A percentile compares a stretch with the other conserved stretches of the same genome.
Conservation (phyloP, 2,113 vertebrate species). For the Gopherus evgoodei region DNA sequence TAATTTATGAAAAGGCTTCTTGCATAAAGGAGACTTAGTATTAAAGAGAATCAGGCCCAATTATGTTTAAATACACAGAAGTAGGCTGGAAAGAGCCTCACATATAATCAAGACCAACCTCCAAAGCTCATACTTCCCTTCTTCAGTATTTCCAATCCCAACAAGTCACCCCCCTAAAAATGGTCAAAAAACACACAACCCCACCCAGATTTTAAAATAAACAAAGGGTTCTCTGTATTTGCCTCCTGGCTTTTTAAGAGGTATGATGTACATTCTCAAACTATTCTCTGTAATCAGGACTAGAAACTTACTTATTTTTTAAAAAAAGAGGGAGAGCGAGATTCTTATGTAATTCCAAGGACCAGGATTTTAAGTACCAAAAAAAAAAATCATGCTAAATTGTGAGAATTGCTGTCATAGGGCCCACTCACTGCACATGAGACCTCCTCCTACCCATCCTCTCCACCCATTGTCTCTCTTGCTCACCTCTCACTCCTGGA, state of each 20-base stretch:
- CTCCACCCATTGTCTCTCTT: not conserved
- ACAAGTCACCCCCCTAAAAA: not conserved
- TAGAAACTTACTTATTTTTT: not conserved
- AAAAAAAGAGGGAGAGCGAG: not conserved
- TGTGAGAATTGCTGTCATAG: not conserved
- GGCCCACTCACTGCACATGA: not conserved
- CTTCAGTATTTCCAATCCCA: not conserved
- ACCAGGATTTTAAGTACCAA: not conserved
- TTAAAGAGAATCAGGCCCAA: not conserved
- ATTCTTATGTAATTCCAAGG: not conserved
- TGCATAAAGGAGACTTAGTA: not conserved
- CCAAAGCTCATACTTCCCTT: not conserved
- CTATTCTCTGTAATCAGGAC: not conserved
- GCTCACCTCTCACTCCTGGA: not conserved
- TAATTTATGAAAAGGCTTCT: not conserved
- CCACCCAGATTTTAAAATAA: not conserved
- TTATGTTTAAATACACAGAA: rapidly evolving
- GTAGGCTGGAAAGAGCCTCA: not conserved
- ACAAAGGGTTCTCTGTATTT: not conserved
- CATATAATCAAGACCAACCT: not conserved
- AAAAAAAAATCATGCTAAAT: not conserved
- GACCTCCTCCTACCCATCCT: not conserved
- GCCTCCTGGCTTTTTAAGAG: not conserved
- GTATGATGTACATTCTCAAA: no score
- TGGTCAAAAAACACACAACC: not conserved